These are phyloP conservation scores for Gerris buenoi DNA, from an alignment of 1,140 invertebrate genomes.

Conservation along the genomic window DNA sequence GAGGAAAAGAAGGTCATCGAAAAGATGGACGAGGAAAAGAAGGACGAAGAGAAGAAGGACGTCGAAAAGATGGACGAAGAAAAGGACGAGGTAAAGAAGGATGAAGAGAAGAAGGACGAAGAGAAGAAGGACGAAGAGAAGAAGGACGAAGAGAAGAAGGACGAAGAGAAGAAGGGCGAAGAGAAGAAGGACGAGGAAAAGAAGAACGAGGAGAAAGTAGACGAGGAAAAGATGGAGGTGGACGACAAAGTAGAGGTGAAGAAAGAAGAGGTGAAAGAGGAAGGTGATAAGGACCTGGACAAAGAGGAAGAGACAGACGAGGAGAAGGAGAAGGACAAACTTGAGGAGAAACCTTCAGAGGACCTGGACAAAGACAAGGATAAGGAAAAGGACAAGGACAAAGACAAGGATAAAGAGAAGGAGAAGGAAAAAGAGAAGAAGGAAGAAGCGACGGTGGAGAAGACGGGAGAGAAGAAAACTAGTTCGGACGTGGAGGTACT, in stretches of 20 bases:
- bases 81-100: constrained; percentile 31
- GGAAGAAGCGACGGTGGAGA: constrained; percentile 14
- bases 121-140: constrained; percentile 18
- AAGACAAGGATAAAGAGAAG: constrained; percentile 6
- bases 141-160: constrained; percentile 12
- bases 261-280: constrained; percentile 28
- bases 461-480: constrained; percentile 15
- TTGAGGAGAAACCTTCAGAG: constrained; percentile 26
- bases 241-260: constrained; percentile 25
- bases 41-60: constrained; percentile 29
- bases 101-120: constrained; percentile 35
- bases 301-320: constrained; percentile 27
- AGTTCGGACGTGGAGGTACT: constrained; percentile 14
- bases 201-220: constrained; percentile 33
- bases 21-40: constrained; percentile 5
- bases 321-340: constrained; percentile 24
- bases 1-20: constrained; percentile 8
- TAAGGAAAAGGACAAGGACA: not conserved
- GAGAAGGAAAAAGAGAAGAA: constrained; percentile 13
- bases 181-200: constrained; percentile 39
- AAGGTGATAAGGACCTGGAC: constrained; percentile 26
- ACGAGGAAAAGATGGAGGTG: constrained; percentile 26
- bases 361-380: not conserved
- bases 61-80: constrained; percentile 25
- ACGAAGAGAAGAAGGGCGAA: constrained; percentile 18